phyloP scores from a whole-genome alignment of 2,888 invertebrate species.

The Punctoribates punctum region DNA sequence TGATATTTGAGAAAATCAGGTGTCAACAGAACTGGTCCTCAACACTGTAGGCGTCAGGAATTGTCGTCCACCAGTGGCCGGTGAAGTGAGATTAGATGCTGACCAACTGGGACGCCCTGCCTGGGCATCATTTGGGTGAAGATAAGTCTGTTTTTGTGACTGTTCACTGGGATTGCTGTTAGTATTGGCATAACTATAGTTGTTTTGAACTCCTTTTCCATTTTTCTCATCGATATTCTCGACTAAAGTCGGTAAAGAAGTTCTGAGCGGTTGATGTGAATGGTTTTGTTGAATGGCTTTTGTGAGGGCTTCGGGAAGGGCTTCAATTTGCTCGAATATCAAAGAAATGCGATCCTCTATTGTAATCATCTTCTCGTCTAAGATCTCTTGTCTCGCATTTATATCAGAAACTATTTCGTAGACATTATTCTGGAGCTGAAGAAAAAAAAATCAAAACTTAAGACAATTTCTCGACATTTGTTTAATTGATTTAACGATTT shows the following conservation, averaged over 20 bases:
- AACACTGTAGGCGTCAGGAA: slow-evolving; percentile 41
- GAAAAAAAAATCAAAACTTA: slow-evolving; percentile 52
- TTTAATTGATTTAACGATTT: background rate
- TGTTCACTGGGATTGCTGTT: slow-evolving; percentile 1
- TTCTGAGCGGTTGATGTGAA: slow-evolving; percentile 18
- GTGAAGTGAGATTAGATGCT: slow-evolving; percentile 44
- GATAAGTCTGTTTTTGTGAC: slow-evolving; percentile 44
- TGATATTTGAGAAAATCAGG: slow-evolving; percentile 19
- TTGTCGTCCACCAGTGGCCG: slow-evolving; percentile 49
- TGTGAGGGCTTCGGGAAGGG: slow-evolving; percentile 36
- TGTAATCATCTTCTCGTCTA: slow-evolving; percentile 86
- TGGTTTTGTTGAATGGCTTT: slow-evolving; percentile 39
- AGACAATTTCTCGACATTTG: background rate
- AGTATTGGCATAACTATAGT: slow-evolving; percentile 19
- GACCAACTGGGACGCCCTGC: slow-evolving; percentile 47
- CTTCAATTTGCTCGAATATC: slow-evolving; percentile 43
- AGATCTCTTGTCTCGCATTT: slow-evolving; percentile 85
- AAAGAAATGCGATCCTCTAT: slow-evolving; percentile 78
- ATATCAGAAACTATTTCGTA: slow-evolving; percentile 98
- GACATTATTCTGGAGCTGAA: slow-evolving; percentile 94
- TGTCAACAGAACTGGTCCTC: slow-evolving; percentile 43
- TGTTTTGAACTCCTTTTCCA: background rate
- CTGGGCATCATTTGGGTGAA: slow-evolving; percentile 49
- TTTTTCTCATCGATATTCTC: slow-evolving; percentile 38
- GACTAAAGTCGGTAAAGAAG: slow-evolving; percentile 40